phyloP scores from a whole-genome alignment of 1,140 invertebrate genomes.

The Cylas formicarius region DNA sequence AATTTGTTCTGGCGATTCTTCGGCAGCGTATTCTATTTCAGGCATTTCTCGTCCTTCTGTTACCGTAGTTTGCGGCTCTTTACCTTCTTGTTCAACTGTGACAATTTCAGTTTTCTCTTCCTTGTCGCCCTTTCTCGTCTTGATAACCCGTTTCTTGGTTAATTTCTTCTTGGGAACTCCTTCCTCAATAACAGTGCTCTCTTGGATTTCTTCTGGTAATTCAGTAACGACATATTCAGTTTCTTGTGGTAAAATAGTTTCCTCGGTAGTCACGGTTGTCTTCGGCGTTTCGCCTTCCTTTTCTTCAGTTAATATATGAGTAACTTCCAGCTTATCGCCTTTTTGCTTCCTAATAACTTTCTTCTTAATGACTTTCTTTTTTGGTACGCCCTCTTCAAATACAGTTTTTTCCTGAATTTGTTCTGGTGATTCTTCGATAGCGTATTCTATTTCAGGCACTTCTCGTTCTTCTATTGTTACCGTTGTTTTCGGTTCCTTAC shows the following conservation, averaged over 20 bases:
- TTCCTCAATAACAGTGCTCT: slow-evolving; percentile 31
- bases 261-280: slow-evolving; percentile 32
- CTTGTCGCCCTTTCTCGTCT: slow-evolving; percentile 34
- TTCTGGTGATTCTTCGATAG: slow-evolving; percentile 30
- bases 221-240: slow-evolving; percentile 26
- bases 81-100: slow-evolving; percentile 41
- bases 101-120: slow-evolving; percentile 34
- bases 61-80: slow-evolving; percentile 37
- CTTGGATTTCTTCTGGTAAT: slow-evolving; percentile 40
- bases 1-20: slow-evolving; percentile 37
- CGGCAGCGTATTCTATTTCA: slow-evolving; percentile 30
- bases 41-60: slow-evolving; percentile 28
- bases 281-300: slow-evolving; percentile 26
- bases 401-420: slow-evolving; percentile 26
- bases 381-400: slow-evolving; percentile 30
- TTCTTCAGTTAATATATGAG: slow-evolving; percentile 35
- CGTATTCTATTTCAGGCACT: slow-evolving; percentile 35
- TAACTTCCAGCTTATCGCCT: slow-evolving; percentile 32
- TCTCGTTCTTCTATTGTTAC: slow-evolving; percentile 43
- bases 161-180: slow-evolving; percentile 34
- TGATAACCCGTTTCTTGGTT: slow-evolving; percentile 36
- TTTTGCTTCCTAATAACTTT: slow-evolving; percentile 37
- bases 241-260: slow-evolving; percentile 27
- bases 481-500: slow-evolving; percentile 32
- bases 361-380: slow-evolving; percentile 35